These are phyloP conservation scores for Pilophorus perplexus DNA, from an alignment of 2,888 invertebrate genomes.

Conservation along the genomic window DNA sequence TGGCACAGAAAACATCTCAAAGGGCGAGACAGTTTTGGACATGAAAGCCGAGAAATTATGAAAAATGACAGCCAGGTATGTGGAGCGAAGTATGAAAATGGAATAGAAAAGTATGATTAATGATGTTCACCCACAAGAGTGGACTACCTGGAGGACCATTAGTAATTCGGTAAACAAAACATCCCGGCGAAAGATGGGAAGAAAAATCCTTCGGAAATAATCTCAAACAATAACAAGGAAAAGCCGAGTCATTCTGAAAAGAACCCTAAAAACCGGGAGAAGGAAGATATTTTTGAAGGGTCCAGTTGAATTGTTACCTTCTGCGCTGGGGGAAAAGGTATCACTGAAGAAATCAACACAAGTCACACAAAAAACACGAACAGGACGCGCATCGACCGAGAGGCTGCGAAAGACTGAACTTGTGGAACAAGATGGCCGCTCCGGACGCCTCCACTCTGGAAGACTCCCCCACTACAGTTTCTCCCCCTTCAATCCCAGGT, in stretches of 20 bases:
- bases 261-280: neutral
- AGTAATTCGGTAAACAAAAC: constrained; percentile 25
- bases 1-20: no score
- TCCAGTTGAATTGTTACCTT: constrained; percentile 20
- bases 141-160: constrained; percentile 35
- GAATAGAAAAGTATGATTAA: constrained; percentile 29
- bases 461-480: constrained; percentile 1
- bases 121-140: neutral
- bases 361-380: constrained; percentile 12
- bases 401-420: constrained; percentile 39
- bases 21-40: neutral
- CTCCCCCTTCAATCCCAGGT: constrained; percentile 12
- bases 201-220: constrained; percentile 21
- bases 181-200: no score
- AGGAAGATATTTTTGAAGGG: constrained; percentile 31
- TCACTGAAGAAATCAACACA: constrained; percentile 21
- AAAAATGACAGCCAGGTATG: constrained; percentile 21
- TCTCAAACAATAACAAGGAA: constrained; percentile 41
- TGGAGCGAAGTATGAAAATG: constrained; percentile 32
- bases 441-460: constrained; percentile 3
- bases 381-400: constrained; percentile 28
- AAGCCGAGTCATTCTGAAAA: constrained; percentile 35
- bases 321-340: constrained; percentile 5
- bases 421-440: constrained; percentile 43
- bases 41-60: constrained; percentile 12